phyloP scores from a whole-genome alignment of 2,113 vertebrate genomes.

The Saguinus midas region DNA sequence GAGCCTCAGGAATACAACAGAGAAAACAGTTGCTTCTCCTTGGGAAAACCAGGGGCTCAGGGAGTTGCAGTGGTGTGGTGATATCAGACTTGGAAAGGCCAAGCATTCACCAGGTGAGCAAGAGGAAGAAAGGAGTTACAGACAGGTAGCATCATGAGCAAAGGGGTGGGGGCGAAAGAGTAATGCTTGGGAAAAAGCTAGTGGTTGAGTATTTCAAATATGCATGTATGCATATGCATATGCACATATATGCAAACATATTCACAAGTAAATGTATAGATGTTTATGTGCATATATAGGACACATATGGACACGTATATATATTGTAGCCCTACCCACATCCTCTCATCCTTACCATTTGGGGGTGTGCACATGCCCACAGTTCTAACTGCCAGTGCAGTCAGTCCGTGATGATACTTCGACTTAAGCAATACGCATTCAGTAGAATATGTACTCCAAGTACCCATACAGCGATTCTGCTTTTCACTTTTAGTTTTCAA shows the following conservation, averaged over 20 bases:
- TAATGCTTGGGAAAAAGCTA: neutral
- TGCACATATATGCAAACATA: too few relatives aligned
- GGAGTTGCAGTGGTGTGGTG: neutral
- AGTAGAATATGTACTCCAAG: neutral
- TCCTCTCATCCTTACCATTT: neutral
- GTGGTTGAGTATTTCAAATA: neutral
- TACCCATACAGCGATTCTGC: neutral
- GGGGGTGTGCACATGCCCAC: neutral
- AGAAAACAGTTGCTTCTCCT: neutral
- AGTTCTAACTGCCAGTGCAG: neutral
- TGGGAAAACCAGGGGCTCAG: too few relatives aligned
- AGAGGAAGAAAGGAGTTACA: neutral
- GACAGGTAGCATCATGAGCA: too few relatives aligned
- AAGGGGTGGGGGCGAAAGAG: neutral
- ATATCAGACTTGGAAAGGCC: neutral
- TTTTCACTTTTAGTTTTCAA: neutral
- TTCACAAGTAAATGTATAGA: neutral
- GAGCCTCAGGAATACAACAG: neutral
- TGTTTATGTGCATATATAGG: neutral
- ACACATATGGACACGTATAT: fast-evolving
- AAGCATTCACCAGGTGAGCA: neutral
- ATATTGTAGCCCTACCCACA: too few relatives aligned
- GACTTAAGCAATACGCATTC: neutral
- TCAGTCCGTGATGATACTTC: neutral
- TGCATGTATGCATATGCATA: neutral